Conservation (phyloP, 23 tunicate genomes). For the Phallusia fumigata region DNA sequence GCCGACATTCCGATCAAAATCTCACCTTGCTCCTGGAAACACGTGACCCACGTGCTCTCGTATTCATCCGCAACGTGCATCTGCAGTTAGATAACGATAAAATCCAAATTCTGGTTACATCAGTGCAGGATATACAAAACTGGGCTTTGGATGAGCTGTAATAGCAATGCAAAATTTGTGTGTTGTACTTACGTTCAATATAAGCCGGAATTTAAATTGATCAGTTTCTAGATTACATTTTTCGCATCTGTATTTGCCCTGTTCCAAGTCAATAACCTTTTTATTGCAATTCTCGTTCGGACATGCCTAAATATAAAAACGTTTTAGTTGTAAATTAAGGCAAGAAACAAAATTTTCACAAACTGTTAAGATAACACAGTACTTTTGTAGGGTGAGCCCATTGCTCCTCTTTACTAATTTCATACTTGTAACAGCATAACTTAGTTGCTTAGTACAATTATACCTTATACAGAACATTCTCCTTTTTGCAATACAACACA, state of each 20-base stretch:
- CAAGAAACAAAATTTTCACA: no score
- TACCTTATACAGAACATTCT: conserved; percentile 78
- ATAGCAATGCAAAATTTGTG: no score
- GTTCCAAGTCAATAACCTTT: conserved; percentile 69
- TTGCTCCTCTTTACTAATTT: no score
- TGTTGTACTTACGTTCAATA: conserved; percentile 58
- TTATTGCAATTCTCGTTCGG: conserved; percentile 84
- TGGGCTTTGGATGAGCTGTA: no score
- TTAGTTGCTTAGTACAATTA: background rate
- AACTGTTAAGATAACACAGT: no score
- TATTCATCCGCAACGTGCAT: conserved; percentile 88
- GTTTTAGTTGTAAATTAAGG: no score
- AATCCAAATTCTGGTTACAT: no score
- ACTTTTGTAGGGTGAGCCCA: no score
- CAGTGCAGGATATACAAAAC: no score
- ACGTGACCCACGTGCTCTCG: conserved; percentile 88
- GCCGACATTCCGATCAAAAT: conserved; percentile 56
- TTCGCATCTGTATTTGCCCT: conserved; percentile 84
- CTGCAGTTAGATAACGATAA: no score
- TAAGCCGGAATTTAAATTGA: conserved; percentile 78
- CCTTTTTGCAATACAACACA: conserved; percentile 74
- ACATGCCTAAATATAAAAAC: conserved; percentile 63
- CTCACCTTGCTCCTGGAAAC: conserved; percentile 95
- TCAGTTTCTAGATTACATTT: conserved; percentile 61
- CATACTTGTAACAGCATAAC: no score